phyloP scores from a whole-genome alignment of 2,888 invertebrate genomes.

The Alloscopus bannaensis region DNA sequence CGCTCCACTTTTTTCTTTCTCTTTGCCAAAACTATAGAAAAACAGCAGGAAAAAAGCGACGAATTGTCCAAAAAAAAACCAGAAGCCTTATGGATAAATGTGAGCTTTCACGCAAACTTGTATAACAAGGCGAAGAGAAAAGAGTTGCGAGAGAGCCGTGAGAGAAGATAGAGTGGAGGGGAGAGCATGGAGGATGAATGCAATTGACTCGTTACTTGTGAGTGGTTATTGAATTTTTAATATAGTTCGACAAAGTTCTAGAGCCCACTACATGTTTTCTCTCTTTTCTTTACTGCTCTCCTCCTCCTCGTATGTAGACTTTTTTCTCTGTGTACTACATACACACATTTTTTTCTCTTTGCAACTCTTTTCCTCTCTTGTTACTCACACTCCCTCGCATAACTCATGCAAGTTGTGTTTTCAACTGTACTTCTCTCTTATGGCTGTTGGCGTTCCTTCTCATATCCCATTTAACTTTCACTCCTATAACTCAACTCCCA shows the following conservation, averaged over 20 bases:
- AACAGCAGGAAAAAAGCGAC: not conserved
- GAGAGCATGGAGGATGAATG: constrained; percentile 24
- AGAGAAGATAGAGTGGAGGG: not conserved
- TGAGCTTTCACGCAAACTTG: not conserved
- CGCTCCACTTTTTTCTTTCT: not conserved
- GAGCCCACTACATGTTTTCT: too few species aligned
- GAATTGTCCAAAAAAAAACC: not conserved
- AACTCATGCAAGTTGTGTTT: too few species aligned
- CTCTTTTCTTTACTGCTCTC: too few species aligned
- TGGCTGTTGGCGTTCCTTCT: too few species aligned
- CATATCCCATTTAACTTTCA: too few species aligned
- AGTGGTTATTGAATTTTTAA: constrained; percentile 51
- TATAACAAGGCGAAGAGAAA: not conserved
- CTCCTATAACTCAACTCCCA: too few species aligned
- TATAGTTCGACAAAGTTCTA: constrained; percentile 14
- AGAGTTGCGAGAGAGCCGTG: not conserved
- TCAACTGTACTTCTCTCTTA: too few species aligned
- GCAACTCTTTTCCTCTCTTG: too few species aligned
- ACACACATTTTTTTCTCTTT: too few species aligned
- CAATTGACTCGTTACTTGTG: constrained; percentile 47
- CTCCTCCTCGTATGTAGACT: too few species aligned
- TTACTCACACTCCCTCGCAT: too few species aligned
- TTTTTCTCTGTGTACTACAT: too few species aligned
- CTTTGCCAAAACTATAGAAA: not conserved
- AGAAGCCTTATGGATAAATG: not conserved